These are phyloP conservation scores for Incurvaria masculella DNA, from an alignment of 2,888 invertebrate species.

Conservation along the genomic window DNA sequence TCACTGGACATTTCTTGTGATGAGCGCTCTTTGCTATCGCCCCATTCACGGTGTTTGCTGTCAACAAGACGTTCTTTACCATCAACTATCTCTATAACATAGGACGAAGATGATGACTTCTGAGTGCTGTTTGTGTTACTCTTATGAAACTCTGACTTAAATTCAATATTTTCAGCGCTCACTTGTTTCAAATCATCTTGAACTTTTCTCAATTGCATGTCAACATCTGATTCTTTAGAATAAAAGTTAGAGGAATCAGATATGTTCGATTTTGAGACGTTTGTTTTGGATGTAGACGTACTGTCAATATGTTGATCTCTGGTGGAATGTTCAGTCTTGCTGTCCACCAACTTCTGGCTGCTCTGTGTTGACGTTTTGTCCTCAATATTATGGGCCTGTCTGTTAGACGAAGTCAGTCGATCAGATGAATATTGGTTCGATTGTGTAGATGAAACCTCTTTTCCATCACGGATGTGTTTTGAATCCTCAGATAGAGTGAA, in stretches of 20 bases:
- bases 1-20: conserved; percentile 54
- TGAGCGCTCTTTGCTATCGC: conserved; percentile 47
- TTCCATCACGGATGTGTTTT: conserved; percentile 41
- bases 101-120: conserved; percentile 61
- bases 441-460: conserved; percentile 32
- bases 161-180: conserved; percentile 36
- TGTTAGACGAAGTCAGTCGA: conserved; percentile 11
- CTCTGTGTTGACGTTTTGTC: conserved; percentile 18
- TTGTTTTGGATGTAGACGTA: conserved; percentile 21
- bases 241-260: conserved; percentile 48
- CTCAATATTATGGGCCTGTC: conserved; percentile 19
- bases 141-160: conserved; percentile 50
- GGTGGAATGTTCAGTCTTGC: neutral
- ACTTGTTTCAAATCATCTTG: conserved; percentile 42
- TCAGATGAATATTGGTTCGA: conserved; percentile 32
- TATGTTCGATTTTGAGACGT: conserved; percentile 24
- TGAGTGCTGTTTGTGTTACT: conserved; percentile 56
- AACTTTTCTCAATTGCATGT: conserved; percentile 43
- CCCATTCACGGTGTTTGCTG: conserved; percentile 57
- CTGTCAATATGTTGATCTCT: conserved; percentile 14
- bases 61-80: conserved; percentile 60
- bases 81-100: conserved; percentile 61
- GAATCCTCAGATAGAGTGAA: conserved; percentile 38
- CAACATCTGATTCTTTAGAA: conserved; percentile 43
- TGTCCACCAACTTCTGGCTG: conserved; percentile 3